A percentile compares a stretch with the other conserved stretches of the same genome.
Evolutionary conservation across 2,797 vertebrate species (phyloP).

Genomic region (Hirundo rustica): DNA sequence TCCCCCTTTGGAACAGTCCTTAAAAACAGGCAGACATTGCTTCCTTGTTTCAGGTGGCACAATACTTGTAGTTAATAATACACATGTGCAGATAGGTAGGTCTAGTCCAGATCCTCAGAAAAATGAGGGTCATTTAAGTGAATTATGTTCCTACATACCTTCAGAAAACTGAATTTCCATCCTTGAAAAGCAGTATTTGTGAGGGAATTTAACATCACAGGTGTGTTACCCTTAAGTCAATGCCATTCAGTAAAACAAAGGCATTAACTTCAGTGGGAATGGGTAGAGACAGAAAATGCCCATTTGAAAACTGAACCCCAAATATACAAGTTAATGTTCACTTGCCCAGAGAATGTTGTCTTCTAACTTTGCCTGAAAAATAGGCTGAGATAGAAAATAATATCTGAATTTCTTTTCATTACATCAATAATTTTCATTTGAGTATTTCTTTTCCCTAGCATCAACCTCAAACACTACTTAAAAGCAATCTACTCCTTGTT

Average conservation of each 20-base stretch:
- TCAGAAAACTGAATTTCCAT: neutral
- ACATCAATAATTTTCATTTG: conserved; percentile 24
- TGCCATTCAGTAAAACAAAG: neutral
- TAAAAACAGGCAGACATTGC: neutral
- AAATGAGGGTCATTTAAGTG: neutral
- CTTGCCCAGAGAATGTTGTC: neutral
- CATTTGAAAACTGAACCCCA: neutral
- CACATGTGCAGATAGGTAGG: neutral
- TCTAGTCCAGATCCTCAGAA: neutral
- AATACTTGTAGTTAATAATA: neutral
- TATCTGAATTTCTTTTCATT: neutral
- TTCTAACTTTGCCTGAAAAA: neutral
- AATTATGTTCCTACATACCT: neutral
- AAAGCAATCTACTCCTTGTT: conserved; percentile 23
- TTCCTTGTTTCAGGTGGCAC: neutral
- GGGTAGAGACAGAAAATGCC: neutral
- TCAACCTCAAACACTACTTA: conserved; percentile 11
- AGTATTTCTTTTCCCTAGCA: neutral
- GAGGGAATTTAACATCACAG: neutral
- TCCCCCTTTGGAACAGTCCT: neutral
- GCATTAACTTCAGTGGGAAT: neutral
- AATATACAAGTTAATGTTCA: neutral
- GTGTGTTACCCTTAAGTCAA: neutral
- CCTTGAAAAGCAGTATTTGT: neutral
- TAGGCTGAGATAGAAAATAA: neutral